Conservation (phyloP, 2,888 invertebrate genomes). For the Aspidiotus rigidus region DNA sequence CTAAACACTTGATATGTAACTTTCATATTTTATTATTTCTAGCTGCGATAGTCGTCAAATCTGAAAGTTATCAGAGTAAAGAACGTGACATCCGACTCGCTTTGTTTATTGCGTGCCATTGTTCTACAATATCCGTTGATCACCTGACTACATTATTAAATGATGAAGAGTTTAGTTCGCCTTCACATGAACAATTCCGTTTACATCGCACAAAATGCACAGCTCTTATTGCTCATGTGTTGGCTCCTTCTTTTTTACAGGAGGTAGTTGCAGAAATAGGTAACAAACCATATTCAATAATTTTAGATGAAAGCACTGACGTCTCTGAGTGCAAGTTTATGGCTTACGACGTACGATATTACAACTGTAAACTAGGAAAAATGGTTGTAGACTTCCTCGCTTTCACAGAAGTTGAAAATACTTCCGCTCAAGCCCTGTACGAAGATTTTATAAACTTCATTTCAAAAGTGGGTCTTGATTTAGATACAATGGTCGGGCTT, state of each 20-base stretch:
- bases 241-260: conserved; percentile 35
- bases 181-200: conserved; percentile 32
- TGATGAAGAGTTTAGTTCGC: conserved; percentile 33
- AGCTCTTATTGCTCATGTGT: conserved; percentile 37
- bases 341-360: conserved; percentile 37
- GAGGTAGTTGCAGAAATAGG: conserved; percentile 34
- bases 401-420: conserved; percentile 30
- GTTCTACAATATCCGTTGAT: conserved; percentile 10
- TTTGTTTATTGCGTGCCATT: conserved; percentile 11
- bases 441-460: conserved; percentile 2
- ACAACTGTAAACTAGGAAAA: conserved; percentile 32
- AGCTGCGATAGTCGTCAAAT: no score
- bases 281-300: conserved; percentile 32
- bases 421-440: conserved; percentile 9
- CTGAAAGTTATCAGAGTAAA: conserved; percentile 11
- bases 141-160: conserved; percentile 10
- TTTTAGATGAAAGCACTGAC: no score
- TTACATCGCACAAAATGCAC: conserved; percentile 37
- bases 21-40: no score
- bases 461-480: conserved; percentile 27
- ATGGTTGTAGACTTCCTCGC: conserved; percentile 36
- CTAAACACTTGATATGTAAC: no score
- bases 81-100: conserved; percentile 8
- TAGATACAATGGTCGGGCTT: conserved; percentile 37
- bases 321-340: conserved; percentile 31